Evolutionary conservation across 2,113 vertebrate genomes (phyloP).

Genomic region (Rhinichthys klamathensis): DNA sequence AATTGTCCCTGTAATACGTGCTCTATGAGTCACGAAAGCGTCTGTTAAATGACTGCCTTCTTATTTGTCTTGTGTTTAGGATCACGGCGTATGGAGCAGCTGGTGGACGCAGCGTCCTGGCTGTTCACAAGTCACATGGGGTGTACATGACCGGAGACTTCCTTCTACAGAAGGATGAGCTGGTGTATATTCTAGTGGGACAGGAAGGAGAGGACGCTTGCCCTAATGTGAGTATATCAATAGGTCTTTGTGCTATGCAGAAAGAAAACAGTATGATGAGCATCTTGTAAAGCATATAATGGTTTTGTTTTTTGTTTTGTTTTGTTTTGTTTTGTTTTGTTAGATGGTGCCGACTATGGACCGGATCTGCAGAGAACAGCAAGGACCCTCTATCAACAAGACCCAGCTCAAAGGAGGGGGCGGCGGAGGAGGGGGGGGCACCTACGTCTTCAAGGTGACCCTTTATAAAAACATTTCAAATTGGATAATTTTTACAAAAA

Average conservation of each 20-base stretch:
- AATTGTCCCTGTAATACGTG: background rate
- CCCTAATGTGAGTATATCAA: conserved; percentile 84
- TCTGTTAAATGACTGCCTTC: background rate
- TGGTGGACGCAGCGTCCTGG: conserved; percentile 91
- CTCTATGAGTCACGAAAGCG: background rate
- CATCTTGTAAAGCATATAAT: background rate
- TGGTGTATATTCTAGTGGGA: conserved; percentile 91
- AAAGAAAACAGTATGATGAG: background rate
- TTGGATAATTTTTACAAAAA: background rate
- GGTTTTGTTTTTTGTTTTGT: background rate
- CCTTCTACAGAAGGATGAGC: conserved; percentile 85
- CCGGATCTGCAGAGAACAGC: conserved; percentile 91
- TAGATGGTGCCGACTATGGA: conserved; percentile 84
- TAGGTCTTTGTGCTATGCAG: background rate
- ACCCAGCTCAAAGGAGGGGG: conserved; percentile 89
- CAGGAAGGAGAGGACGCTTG: conserved; percentile 96
- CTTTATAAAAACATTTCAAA: background rate
- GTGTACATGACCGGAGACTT: conserved; percentile 90
- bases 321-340: background rate
- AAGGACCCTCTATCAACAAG: conserved; percentile 86
- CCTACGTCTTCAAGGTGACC: conserved; percentile 93
- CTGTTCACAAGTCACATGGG: conserved; percentile 85
- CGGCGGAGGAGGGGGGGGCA: conserved; percentile 93
- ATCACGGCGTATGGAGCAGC: conserved; percentile 93
- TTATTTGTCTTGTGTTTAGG: conserved; percentile 69